phyloP scores from a whole-genome alignment of 2,113 vertebrate species.

The Dicentrarchus labrax region DNA sequence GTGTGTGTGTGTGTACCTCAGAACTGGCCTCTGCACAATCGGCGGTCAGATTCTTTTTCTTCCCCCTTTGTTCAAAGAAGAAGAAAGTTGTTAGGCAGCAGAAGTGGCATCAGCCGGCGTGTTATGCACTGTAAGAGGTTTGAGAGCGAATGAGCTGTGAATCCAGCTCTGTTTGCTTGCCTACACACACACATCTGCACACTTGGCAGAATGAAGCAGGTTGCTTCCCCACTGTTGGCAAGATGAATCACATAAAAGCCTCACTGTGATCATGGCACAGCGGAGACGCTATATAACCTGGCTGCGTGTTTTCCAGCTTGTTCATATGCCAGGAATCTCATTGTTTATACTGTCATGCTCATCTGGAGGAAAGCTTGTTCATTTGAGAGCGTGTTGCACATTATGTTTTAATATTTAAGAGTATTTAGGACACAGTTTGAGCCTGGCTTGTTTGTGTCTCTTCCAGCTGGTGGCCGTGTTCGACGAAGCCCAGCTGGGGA shows the following conservation, averaged over 20 bases:
- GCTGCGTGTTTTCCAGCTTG: constrained; percentile 16
- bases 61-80: constrained; percentile 15
- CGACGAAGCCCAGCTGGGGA: constrained; percentile 82
- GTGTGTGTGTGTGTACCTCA: background rate
- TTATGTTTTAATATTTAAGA: background rate
- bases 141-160: constrained; percentile 34
- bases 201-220: constrained; percentile 44
- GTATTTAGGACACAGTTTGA: background rate
- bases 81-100: constrained; percentile 3
- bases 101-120: constrained; percentile 12
- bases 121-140: constrained; percentile 33
- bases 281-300: constrained; percentile 33
- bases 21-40: background rate
- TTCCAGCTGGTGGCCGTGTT: constrained; percentile 92
- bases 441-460: constrained; percentile 28
- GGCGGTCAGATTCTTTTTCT: background rate
- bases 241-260: constrained; percentile 56
- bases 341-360: constrained; percentile 14
- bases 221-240: constrained; percentile 40
- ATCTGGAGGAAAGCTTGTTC: background rate
- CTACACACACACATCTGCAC: constrained; percentile 19
- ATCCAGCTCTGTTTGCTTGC: constrained; percentile 29
- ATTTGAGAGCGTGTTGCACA: background rate
- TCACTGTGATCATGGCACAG: constrained; percentile 47
- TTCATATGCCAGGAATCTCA: constrained; percentile 2